Percentiles rank a stretch among this genome's conserved stretches.
phyloP scores from a whole-genome alignment of 2,888 invertebrate species.

The Coelogynopora nodosa region DNA sequence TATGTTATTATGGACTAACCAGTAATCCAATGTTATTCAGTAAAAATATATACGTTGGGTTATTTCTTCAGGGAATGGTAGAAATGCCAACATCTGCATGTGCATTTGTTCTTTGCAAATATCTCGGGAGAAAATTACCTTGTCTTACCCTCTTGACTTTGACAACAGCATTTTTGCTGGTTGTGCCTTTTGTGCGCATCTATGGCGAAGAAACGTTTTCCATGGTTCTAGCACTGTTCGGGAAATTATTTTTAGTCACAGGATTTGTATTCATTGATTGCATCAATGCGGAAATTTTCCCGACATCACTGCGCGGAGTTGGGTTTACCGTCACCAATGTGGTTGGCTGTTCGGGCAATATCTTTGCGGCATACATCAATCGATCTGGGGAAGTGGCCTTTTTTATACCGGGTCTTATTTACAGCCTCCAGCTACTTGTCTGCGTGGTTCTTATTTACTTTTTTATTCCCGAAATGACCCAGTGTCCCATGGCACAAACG shows the following conservation, averaged over 20 bases:
- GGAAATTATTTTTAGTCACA: background rate
- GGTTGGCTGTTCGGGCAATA: background rate
- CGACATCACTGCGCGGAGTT: background rate
- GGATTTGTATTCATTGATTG: background rate
- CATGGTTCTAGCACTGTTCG: background rate
- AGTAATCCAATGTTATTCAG: conserved; percentile 1
- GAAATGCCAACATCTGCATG: background rate
- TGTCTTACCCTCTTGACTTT: background rate
- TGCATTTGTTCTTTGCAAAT: background rate
- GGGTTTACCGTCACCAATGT: background rate
- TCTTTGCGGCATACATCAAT: background rate
- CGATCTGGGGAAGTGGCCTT: background rate
- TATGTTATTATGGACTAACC: conserved; percentile 6
- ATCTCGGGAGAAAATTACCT: background rate
- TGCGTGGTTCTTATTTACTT: background rate
- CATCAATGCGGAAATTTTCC: background rate
- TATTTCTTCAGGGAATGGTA: background rate
- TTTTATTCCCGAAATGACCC: background rate
- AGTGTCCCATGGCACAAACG: background rate
- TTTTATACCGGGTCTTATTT: background rate
- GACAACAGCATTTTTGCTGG: background rate
- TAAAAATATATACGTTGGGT: background rate
- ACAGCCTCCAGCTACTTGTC: background rate
- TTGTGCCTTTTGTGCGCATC: background rate
- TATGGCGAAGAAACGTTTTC: background rate